Percentiles rank a stretch among this genome's conserved stretches.
phyloP scores from a whole-genome alignment of 2,113 vertebrate genomes.

The Stegostoma tigrinum region DNA sequence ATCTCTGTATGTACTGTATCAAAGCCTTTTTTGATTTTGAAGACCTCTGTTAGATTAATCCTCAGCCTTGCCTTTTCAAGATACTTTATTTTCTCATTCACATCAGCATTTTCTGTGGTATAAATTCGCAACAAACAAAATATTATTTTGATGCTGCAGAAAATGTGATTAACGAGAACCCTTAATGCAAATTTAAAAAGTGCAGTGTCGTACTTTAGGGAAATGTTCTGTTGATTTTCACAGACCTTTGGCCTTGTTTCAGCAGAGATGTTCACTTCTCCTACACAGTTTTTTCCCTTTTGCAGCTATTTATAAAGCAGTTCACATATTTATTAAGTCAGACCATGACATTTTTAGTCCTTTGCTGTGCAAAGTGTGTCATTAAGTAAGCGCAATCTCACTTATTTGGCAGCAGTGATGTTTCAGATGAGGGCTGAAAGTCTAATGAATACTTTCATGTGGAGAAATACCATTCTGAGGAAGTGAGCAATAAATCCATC shows the following conservation, averaged over 20 bases:
- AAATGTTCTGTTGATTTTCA: not conserved
- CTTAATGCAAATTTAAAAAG: not conserved
- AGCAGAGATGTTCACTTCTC: not conserved
- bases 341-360: not conserved
- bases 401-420: not conserved
- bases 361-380: constrained; percentile 27
- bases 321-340: constrained; percentile 25
- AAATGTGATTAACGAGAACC: not conserved
- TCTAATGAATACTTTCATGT: constrained; percentile 27
- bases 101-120: not conserved
- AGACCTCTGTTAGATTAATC: not conserved
- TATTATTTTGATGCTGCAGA: not conserved
- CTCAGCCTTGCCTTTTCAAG: not conserved
- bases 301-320: constrained; percentile 31
- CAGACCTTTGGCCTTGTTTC: not conserved
- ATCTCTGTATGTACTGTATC: not conserved
- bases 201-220: not conserved
- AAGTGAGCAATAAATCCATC: constrained; percentile 4
- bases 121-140: not conserved
- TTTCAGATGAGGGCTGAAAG: not conserved
- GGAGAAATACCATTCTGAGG: constrained; percentile 29
- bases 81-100: not conserved
- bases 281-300: not conserved
- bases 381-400: constrained; percentile 20
- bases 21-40: not conserved